Evolutionary conservation across 2,888 invertebrate species (phyloP).

Genomic region (Elmis aenea): DNA sequence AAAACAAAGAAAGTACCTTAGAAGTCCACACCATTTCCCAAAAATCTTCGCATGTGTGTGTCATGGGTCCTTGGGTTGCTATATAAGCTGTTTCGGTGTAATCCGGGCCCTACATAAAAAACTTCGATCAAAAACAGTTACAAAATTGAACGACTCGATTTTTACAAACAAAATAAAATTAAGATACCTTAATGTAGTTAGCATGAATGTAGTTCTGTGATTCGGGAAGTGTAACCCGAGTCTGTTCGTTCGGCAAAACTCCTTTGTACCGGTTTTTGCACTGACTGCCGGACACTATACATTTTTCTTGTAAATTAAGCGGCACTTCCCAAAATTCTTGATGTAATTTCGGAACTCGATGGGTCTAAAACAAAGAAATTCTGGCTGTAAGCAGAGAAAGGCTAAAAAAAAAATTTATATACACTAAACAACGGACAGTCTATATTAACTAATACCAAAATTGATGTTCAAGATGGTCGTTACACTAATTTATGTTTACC

Average conservation of each 20-base stretch:
- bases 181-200: constrained; percentile 78
- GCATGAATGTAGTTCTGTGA: constrained; percentile 86
- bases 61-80: constrained; percentile 88
- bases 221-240: constrained; percentile 67
- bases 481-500: constrained; percentile 27
- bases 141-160: background rate
- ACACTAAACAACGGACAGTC: too few relatives aligned
- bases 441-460: background rate
- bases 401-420: constrained; percentile 1
- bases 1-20: too few relatives aligned
- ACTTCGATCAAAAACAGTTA: background rate
- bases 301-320: constrained; percentile 85
- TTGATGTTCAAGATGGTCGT: background rate
- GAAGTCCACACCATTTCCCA: constrained; percentile 74
- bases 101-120: constrained; percentile 71
- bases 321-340: constrained; percentile 95
- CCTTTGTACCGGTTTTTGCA: constrained; percentile 86
- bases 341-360: constrained; percentile 62
- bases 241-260: constrained; percentile 84
- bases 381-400: too few relatives aligned
- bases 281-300: constrained; percentile 83
- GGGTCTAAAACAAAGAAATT: constrained; percentile 47
- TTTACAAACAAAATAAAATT: background rate
- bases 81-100: constrained; percentile 82
- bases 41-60: constrained; percentile 85